These are phyloP conservation scores for Solen grandis DNA, from an alignment of 1,140 invertebrate genomes.

Conservation along the genomic window DNA sequence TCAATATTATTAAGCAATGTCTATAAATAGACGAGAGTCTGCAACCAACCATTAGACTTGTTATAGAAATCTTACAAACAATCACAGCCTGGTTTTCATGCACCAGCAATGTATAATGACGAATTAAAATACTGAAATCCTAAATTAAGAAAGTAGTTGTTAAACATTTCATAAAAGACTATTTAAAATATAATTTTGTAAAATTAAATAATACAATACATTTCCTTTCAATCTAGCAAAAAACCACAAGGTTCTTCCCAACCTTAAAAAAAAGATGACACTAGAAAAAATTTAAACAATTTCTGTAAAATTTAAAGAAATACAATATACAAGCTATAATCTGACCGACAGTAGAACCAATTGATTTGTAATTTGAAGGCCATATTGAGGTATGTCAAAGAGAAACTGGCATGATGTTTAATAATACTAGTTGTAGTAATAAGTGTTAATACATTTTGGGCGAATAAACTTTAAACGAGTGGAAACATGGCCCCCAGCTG, in stretches of 20 bases:
- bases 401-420: not conserved
- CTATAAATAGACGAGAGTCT: too few relatives aligned
- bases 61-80: not conserved
- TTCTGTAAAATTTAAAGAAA: not conserved
- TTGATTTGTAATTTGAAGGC: not conserved
- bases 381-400: not conserved
- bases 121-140: too few relatives aligned
- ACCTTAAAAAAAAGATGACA: constrained; percentile 61
- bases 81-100: too few relatives aligned
- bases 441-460: not conserved
- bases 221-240: constrained; percentile 81
- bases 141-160: too few relatives aligned
- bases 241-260: constrained; percentile 81
- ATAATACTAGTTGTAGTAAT: not conserved
- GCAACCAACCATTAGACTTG: too few relatives aligned
- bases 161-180: too few relatives aligned
- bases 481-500: too few relatives aligned
- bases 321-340: not conserved
- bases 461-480: too few relatives aligned
- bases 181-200: too few relatives aligned
- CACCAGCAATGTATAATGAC: too few relatives aligned
- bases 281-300: not conserved
- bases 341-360: too few relatives aligned
- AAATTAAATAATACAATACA: too few relatives aligned
- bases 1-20: constrained; percentile 63